These are phyloP conservation scores for Leptogaster cylindrica DNA, from an alignment of 2,888 invertebrate species.

Conservation along the genomic window DNA sequence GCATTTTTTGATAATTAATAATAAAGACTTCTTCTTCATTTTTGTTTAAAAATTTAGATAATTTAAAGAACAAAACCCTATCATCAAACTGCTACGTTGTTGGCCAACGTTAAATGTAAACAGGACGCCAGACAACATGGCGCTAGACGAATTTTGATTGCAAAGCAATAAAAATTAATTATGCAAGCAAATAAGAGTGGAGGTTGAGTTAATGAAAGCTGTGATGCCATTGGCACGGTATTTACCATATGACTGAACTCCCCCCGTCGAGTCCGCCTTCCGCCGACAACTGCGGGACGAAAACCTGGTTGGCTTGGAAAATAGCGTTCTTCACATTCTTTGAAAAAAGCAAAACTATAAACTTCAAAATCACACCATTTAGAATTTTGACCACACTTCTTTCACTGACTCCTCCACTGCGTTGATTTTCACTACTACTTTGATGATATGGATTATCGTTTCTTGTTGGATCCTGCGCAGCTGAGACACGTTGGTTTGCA, in stretches of 20 bases:
- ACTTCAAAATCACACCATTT: neutral
- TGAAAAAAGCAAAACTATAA: neutral
- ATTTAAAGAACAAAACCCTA: too few relatives aligned
- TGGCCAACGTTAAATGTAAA: too few relatives aligned
- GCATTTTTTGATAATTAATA: too few relatives aligned
- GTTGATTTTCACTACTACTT: neutral
- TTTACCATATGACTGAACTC: constrained; percentile 30
- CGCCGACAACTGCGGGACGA: constrained; percentile 53
- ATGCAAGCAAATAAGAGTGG: too few relatives aligned
- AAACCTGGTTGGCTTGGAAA: neutral
- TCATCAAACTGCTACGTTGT: too few relatives aligned
- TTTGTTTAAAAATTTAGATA: too few relatives aligned
- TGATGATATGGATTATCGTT: neutral
- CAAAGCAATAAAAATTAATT: neutral
- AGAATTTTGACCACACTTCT: neutral
- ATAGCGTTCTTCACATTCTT: constrained; percentile 8
- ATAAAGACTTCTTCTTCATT: too few relatives aligned
- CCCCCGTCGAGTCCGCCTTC: neutral
- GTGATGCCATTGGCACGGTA: neutral
- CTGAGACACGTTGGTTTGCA: too few relatives aligned
- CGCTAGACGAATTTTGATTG: too few relatives aligned
- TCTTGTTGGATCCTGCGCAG: too few relatives aligned
- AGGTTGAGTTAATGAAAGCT: neutral
- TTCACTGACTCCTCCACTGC: neutral
- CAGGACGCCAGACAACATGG: too few relatives aligned